Conservation (phyloP, 2,113 vertebrate genomes). For the Pangasianodon hypophthalmus region DNA sequence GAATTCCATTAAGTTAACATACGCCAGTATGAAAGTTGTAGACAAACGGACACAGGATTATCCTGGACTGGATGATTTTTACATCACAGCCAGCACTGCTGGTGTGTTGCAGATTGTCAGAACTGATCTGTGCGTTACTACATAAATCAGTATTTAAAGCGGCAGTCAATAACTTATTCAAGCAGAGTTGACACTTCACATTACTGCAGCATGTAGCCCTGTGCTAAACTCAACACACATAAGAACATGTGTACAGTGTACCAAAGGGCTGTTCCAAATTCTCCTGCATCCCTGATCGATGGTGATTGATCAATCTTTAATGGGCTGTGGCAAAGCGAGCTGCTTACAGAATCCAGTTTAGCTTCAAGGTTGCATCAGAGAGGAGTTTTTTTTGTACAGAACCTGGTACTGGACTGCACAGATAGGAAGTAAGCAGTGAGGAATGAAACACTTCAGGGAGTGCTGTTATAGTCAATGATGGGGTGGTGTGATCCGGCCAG, state of each 20-base stretch:
- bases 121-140: neutral
- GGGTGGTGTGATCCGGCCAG: neutral
- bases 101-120: neutral
- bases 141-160: conserved; percentile 19
- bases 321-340: conserved; percentile 16
- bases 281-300: conserved; percentile 40
- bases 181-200: conserved; percentile 18
- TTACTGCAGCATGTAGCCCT: conserved; percentile 23
- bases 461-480: neutral
- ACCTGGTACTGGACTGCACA: neutral
- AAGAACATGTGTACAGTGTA: neutral
- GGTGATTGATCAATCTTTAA: conserved; percentile 44
- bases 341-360: neutral
- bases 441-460: neutral
- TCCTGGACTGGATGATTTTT: neutral
- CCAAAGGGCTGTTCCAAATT: neutral
- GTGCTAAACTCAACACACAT: neutral
- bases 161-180: conserved; percentile 19
- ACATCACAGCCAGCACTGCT: neutral
- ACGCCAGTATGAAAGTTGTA: neutral
- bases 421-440: neutral
- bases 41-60: neutral
- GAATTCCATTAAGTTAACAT: neutral
- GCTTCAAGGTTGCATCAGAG: neutral
- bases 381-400: neutral